Evolutionary conservation across 2,797 vertebrate genomes (phyloP).

Genomic region (Peromyscus melanophrys): DNA sequence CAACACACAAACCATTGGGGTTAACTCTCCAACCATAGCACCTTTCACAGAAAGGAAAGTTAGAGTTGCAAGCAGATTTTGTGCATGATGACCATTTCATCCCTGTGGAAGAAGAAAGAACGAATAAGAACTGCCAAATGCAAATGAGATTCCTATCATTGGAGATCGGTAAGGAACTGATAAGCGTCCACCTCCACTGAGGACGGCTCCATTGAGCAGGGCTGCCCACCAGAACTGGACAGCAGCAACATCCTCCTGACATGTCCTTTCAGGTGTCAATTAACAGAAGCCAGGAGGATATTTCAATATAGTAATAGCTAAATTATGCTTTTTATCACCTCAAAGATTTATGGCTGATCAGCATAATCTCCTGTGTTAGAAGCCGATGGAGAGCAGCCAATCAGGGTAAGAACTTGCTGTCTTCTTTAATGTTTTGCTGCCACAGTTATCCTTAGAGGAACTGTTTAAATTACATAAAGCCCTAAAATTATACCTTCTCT

Average conservation of each 20-base stretch:
- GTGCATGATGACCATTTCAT: neutral
- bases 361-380: neutral
- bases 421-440: neutral
- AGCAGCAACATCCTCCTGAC: neutral
- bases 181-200: neutral
- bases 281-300: neutral
- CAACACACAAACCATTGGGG: neutral
- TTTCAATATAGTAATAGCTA: neutral
- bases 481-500: constrained; percentile 53
- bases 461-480: constrained; percentile 39
- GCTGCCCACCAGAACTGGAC: neutral
- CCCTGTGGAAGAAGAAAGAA: neutral
- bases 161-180: neutral
- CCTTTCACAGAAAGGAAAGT: neutral
- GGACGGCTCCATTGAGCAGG: neutral
- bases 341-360: neutral
- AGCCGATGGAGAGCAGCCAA: neutral
- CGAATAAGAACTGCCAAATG: neutral
- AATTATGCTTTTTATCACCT: neutral
- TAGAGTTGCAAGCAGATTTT: no score
- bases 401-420: neutral
- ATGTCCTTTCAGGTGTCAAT: neutral
- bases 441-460: constrained; percentile 49
- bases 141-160: neutral
- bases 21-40: neutral